phyloP scores from a whole-genome alignment of 2,888 invertebrate genomes.

The Amblyteles armatorius region DNA sequence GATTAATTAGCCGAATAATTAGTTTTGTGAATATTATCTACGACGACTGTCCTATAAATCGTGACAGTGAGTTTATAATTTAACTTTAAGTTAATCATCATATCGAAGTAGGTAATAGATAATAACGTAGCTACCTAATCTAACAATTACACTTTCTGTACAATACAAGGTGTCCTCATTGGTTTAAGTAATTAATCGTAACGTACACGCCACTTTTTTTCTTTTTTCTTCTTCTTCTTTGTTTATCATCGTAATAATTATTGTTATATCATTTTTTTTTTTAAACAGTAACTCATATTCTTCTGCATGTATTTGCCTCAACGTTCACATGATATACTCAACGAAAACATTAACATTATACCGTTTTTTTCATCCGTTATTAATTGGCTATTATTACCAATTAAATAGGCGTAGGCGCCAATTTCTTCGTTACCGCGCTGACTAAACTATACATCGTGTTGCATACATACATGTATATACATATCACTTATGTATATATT shows the following conservation, averaged over 20 bases:
- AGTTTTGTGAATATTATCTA: conserved; percentile 62
- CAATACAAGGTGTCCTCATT: conserved; percentile 79
- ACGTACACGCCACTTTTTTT: conserved; percentile 68
- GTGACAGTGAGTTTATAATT: conserved; percentile 68
- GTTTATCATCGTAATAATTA: conserved; percentile 68
- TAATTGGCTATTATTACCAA: conserved; percentile 68
- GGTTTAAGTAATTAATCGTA: conserved; percentile 67
- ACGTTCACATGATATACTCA: conserved; percentile 80
- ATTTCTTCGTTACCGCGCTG: conserved; percentile 72
- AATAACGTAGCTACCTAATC: conserved; percentile 81
- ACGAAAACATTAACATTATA: conserved; percentile 80
- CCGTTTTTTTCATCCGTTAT: conserved; percentile 50
- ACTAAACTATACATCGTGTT: conserved; percentile 67
- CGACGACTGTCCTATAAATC: conserved; percentile 69
- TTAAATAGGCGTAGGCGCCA: conserved; percentile 71
- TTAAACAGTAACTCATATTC: conserved; percentile 76
- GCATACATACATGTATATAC: conserved; percentile 63
- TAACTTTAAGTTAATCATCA: conserved; percentile 64
- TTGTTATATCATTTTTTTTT: conserved; percentile 58
- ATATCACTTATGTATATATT: conserved; percentile 65
- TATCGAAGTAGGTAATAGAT: conserved; percentile 77
- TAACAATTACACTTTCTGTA: conserved; percentile 84
- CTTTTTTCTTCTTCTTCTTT: conserved; percentile 58
- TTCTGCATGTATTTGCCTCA: conserved; percentile 75
- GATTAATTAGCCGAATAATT: conserved; percentile 66